Conservation (phyloP, 2,113 vertebrate genomes). For the Nesogale talazaci region DNA sequence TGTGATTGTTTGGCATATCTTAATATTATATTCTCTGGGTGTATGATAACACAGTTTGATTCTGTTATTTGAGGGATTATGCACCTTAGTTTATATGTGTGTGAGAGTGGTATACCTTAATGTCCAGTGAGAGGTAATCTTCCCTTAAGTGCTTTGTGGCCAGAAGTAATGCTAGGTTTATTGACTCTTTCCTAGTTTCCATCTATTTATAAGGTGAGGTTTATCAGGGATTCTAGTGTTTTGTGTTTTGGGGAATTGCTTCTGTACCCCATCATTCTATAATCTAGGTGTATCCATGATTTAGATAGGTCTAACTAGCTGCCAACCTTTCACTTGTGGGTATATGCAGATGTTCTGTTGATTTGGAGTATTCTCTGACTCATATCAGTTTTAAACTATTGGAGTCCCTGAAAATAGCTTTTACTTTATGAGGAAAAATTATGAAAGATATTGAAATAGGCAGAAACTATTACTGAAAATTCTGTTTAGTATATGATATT, state of each 20-base stretch:
- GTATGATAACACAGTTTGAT: not conserved
- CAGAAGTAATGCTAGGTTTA: conserved; percentile 9
- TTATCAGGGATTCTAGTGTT: not conserved
- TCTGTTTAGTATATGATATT: too few relatives aligned
- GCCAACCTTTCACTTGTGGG: not conserved
- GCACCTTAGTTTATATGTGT: not conserved
- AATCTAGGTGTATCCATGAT: not conserved
- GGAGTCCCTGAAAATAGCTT: conserved; percentile 4
- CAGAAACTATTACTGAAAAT: too few relatives aligned
- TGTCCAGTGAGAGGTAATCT: not conserved
- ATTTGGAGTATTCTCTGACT: not conserved
- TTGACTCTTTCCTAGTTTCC: not conserved
- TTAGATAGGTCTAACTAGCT: not conserved
- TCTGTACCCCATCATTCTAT: not conserved
- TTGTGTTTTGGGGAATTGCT: not conserved
- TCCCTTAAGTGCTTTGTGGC: not conserved
- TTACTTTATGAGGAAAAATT: not conserved
- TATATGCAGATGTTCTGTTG: not conserved
- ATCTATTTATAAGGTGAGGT: not conserved
- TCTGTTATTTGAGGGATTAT: conserved; percentile 20
- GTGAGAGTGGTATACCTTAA: not conserved
- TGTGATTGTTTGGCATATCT: not conserved
- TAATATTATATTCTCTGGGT: conserved; percentile 7
- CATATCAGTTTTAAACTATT: not conserved
- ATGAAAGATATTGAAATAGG: not conserved